phyloP scores from a whole-genome alignment of 2,888 invertebrate species.

The Dicyrtomina minuta region DNA sequence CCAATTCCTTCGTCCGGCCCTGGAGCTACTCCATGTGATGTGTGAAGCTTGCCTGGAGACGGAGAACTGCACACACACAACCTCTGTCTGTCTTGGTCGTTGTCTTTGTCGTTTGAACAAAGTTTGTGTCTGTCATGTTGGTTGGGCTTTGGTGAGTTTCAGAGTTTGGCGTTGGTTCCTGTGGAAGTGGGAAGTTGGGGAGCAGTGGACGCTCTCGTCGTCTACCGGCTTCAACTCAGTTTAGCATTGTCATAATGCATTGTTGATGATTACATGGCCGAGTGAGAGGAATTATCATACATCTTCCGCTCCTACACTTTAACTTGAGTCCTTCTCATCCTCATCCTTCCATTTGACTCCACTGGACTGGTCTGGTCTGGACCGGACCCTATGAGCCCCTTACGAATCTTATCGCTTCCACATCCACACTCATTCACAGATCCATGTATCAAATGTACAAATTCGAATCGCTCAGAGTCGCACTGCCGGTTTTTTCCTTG shows the following conservation, averaged over 20 bases:
- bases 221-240: constrained; percentile 3
- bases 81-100: background rate
- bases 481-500: constrained; percentile 20
- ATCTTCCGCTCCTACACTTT: background rate
- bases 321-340: background rate
- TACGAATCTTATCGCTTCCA: background rate
- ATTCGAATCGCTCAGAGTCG: constrained; percentile 5
- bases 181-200: background rate
- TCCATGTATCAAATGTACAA: constrained; percentile 12
- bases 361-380: too few relatives aligned
- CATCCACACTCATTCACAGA: constrained; percentile 1
- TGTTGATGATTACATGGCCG: constrained; percentile 16
- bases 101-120: background rate
- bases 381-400: background rate
- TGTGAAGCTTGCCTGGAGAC: constrained; percentile 5
- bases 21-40: too few relatives aligned
- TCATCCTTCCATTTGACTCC: background rate
- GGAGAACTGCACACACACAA: too few relatives aligned
- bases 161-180: too few relatives aligned
- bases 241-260: constrained; percentile 28
- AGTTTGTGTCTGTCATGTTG: too few relatives aligned
- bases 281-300: background rate
- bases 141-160: too few relatives aligned
- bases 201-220: background rate
- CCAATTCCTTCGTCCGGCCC: too few relatives aligned